Conservation (phyloP, 2,888 invertebrate genomes). For the Melangyna quadrimaculata region DNA sequence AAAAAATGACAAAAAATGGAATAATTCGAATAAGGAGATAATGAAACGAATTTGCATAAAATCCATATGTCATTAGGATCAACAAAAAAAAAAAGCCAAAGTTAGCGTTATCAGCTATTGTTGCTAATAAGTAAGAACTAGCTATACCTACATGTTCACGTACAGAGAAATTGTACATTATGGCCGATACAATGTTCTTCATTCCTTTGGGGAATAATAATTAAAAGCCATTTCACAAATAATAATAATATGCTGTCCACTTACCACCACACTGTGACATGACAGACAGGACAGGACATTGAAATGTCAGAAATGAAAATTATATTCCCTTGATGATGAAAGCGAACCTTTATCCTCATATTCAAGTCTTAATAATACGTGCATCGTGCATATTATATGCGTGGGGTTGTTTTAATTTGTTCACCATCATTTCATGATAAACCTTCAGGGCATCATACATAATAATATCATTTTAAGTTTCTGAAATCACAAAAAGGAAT, state of each 20-base stretch:
- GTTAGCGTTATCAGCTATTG: too few relatives aligned
- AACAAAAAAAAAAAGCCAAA: too few relatives aligned
- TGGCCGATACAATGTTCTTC: not conserved
- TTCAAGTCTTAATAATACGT: not conserved
- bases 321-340: slow-evolving; percentile 16
- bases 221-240: not conserved
- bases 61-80: too few relatives aligned
- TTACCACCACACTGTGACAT: too few relatives aligned
- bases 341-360: not conserved
- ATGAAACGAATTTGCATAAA: too few relatives aligned
- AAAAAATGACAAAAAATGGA: too few relatives aligned
- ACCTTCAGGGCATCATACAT: not conserved
- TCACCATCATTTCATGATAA: not conserved
- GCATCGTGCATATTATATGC: not conserved
- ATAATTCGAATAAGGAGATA: too few relatives aligned
- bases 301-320: slow-evolving; percentile 5
- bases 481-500: slow-evolving; percentile 7
- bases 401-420: not conserved
- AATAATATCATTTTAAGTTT: not conserved
- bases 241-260: not conserved
- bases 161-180: not conserved
- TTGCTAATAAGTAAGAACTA: too few relatives aligned
- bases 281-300: slow-evolving; percentile 2
- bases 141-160: too few relatives aligned
- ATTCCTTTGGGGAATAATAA: not conserved